These are phyloP conservation scores for Dipodomys stephensi DNA, from an alignment of 2,113 vertebrate species.

Conservation along the genomic window DNA sequence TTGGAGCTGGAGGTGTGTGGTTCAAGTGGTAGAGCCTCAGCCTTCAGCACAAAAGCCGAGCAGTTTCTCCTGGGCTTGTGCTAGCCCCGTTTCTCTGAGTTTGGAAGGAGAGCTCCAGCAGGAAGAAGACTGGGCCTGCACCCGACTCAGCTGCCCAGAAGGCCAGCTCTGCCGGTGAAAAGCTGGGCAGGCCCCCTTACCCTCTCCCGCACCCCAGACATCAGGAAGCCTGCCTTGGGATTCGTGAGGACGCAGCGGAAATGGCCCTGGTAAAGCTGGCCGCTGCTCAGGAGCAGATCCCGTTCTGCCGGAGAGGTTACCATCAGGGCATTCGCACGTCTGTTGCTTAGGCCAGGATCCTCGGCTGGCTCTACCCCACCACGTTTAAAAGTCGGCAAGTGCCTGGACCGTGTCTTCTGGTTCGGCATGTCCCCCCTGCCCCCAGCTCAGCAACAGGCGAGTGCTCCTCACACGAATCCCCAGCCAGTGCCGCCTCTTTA, in stretches of 20 bases:
- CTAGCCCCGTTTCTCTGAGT: neutral
- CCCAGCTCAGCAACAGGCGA: neutral
- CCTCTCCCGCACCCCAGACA: neutral
- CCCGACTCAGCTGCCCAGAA: neutral
- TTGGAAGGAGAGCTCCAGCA: neutral
- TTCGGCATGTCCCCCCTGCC: neutral
- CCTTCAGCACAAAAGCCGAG: too few species aligned
- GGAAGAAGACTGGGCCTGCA: neutral
- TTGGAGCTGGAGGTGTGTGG: neutral
- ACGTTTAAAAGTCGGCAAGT: neutral
- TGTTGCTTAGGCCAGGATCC: neutral
- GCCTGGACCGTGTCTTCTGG: neutral
- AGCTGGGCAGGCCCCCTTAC: neutral
- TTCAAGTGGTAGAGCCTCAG: too few species aligned
- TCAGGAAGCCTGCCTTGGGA: neutral
- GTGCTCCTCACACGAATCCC: neutral
- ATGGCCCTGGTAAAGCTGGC: neutral
- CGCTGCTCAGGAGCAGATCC: neutral
- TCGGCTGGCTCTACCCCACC: neutral
- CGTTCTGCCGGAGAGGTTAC: neutral
- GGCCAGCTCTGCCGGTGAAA: neutral
- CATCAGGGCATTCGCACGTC: neutral
- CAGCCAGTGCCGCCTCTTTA: neutral
- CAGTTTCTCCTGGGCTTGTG: too few species aligned
- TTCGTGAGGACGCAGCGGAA: constrained; percentile 27